Conservation (phyloP, 2,113 vertebrate genomes). For the Rhagologus leucostigma region DNA sequence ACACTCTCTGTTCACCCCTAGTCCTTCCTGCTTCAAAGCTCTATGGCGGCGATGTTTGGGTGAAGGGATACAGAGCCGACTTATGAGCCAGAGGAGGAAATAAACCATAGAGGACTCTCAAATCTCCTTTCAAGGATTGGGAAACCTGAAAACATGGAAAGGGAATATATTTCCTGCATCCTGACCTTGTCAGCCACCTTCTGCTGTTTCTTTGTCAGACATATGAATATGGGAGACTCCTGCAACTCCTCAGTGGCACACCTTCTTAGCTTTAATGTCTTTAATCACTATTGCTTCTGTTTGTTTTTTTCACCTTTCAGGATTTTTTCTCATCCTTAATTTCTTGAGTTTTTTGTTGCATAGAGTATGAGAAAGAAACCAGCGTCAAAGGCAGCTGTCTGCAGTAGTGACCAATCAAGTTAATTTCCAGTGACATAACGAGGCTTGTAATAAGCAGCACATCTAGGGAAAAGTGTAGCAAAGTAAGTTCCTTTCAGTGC, state of each 20-base stretch:
- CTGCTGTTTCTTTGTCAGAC: not conserved
- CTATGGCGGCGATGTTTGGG: not conserved
- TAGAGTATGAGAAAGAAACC: not conserved
- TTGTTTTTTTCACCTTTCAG: not conserved
- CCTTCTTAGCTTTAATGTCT: not conserved
- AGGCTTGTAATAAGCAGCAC: not conserved
- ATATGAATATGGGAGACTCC: no score
- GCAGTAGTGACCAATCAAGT: not conserved
- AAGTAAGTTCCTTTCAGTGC: not conserved
- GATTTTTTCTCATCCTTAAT: not conserved
- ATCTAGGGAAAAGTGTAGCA: not conserved
- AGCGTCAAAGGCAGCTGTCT: not conserved
- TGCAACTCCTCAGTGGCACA: not conserved
- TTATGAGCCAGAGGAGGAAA: not conserved
- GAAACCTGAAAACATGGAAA: not conserved
- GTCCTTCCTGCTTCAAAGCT: not conserved
- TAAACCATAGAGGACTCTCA: not conserved
- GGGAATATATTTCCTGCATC: not conserved
- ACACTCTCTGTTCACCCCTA: no score
- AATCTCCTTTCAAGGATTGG: not conserved
- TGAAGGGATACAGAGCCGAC: not conserved
- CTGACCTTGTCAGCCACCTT: not conserved
- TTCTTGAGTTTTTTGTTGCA: not conserved
- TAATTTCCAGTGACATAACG: not conserved
- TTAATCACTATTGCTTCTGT: not conserved